These are phyloP conservation scores for Hololepta plana DNA, from an alignment of 2,888 invertebrate species.

Conservation along the genomic window DNA sequence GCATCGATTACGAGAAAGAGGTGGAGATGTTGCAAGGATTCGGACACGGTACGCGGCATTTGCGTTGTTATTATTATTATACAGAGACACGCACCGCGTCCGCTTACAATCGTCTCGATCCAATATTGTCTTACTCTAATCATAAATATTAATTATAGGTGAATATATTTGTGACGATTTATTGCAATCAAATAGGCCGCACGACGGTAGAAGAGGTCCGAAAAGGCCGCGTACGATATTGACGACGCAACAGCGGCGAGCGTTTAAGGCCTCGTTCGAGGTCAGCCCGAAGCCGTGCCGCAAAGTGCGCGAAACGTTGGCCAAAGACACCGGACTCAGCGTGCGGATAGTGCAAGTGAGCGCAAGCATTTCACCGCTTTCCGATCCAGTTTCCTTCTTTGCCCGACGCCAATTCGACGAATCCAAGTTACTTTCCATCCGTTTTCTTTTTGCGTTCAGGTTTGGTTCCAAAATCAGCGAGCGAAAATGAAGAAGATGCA, in stretches of 20 bases:
- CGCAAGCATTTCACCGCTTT: no score
- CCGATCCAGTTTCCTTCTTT: conserved; percentile 4
- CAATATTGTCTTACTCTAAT: neutral
- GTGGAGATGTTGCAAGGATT: conserved; percentile 51
- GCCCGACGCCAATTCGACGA: no score
- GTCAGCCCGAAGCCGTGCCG: conserved; percentile 70
- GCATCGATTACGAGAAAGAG: conserved; percentile 65
- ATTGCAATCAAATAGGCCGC: conserved; percentile 32
- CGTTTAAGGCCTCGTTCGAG: conserved; percentile 74
- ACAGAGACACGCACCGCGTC: neutral
- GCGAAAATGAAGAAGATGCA: conserved; percentile 49
- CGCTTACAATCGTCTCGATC: neutral
- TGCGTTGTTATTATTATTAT: neutral
- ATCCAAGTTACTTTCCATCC: no score
- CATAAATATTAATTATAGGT: conserved; percentile 17
- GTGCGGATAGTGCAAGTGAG: conserved; percentile 68
- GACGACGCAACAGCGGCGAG: conserved; percentile 63
- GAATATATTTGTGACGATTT: conserved; percentile 42
- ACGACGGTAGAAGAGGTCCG: conserved; percentile 53
- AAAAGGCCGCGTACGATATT: conserved; percentile 70
- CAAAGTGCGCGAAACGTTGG: conserved; percentile 64
- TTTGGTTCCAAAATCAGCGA: conserved; percentile 47
- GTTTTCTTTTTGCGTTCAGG: conserved; percentile 24
- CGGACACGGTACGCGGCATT: conserved; percentile 29
- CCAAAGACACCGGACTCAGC: conserved; percentile 69